Conservation (phyloP, 2,113 vertebrate species). For the Panthera tigris region DNA sequence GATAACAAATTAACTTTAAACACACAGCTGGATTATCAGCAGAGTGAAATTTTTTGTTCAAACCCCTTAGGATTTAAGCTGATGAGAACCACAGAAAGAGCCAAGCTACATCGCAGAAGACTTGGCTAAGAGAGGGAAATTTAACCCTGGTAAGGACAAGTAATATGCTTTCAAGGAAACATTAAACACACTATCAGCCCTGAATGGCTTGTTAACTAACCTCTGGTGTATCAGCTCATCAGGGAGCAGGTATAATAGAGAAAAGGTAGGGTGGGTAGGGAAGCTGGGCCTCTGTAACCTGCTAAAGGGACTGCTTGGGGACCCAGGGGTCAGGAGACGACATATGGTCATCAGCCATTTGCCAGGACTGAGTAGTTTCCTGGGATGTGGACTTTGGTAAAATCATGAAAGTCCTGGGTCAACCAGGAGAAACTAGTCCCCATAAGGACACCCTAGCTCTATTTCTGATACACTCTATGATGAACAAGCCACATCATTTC, state of each 20-base stretch:
- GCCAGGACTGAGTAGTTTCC: not conserved
- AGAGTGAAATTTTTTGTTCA: not conserved
- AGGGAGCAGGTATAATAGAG: not conserved
- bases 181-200: not conserved
- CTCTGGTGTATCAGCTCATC: not conserved
- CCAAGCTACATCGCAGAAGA: not conserved
- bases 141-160: slow-evolving; percentile 25
- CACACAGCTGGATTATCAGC: not conserved
- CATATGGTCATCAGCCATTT: not conserved
- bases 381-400: not conserved
- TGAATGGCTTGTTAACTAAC: slow-evolving; percentile 12
- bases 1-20: not conserved
- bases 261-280: not conserved
- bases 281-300: not conserved
- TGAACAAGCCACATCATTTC: not conserved
- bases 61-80: not conserved
- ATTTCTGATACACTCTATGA: not conserved
- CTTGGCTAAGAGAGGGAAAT: not conserved
- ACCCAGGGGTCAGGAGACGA: not conserved
- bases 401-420: not conserved
- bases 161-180: not conserved
- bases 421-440: not conserved
- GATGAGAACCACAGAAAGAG: not conserved
- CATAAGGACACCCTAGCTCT: not conserved
- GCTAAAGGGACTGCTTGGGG: not conserved